A percentile compares a stretch with the other conserved stretches of the same genome.
Conservation (phyloP, 2,113 vertebrate genomes). For the Camelus dromedarius region DNA sequence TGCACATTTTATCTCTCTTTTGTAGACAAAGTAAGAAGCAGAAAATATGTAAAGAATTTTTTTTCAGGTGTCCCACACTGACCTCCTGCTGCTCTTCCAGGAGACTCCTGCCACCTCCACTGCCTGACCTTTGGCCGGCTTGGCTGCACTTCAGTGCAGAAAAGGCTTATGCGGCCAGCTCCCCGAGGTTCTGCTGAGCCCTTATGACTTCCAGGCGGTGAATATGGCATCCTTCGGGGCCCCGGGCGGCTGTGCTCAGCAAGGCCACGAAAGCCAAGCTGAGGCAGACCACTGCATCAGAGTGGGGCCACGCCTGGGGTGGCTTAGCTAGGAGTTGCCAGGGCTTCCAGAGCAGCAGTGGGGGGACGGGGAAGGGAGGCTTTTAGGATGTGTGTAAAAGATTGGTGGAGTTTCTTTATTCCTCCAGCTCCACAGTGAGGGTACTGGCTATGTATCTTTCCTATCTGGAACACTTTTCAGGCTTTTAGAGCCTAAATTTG, state of each 20-base stretch:
- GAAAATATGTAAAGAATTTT: conserved; percentile 85
- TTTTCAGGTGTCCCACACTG: conserved; percentile 85
- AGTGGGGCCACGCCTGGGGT: conserved; percentile 74
- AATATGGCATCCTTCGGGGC: conserved; percentile 82
- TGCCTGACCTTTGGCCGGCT: conserved; percentile 82
- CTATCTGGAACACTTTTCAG: background rate
- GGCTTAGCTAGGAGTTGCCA: conserved; percentile 66
- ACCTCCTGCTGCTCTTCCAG: conserved; percentile 84
- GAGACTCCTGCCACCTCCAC: conserved; percentile 82
- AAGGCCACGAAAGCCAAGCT: conserved; percentile 74
- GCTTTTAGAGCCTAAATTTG: background rate
- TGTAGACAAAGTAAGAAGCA: conserved; percentile 77
- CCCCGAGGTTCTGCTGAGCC: conserved; percentile 82
- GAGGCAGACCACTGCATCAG: conserved; percentile 69
- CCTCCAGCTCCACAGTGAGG: background rate
- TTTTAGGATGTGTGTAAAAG: background rate
- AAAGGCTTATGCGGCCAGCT: conserved; percentile 79
- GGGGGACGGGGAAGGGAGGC: conserved; percentile 37
- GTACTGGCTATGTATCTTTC: background rate
- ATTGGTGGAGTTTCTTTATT: conserved; percentile 34
- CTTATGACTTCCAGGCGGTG: conserved; percentile 84
- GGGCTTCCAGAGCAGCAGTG: conserved; percentile 69
- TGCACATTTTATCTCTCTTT: conserved; percentile 75
- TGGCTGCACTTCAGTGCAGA: conserved; percentile 83
- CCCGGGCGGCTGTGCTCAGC: conserved; percentile 80